phyloP scores from a whole-genome alignment of 2,797 vertebrate species.

The Chloroceryle amazona region DNA sequence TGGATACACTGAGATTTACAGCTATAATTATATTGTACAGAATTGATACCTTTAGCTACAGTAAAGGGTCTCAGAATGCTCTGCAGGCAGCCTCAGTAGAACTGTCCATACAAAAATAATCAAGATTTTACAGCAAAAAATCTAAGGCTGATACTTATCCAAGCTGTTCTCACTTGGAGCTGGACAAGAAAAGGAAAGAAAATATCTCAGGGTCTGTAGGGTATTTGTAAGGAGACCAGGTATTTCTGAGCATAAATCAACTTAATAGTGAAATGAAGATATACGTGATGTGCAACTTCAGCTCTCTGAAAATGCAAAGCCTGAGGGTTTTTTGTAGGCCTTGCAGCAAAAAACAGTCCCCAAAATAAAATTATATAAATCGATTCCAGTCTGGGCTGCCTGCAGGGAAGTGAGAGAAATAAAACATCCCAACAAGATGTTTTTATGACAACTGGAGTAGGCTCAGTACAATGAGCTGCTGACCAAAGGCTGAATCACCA shows the following conservation, averaged over 20 bases:
- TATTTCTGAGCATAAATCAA: conserved; percentile 1
- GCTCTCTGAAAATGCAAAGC: background rate
- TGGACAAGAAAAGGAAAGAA: background rate
- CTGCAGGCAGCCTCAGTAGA: background rate
- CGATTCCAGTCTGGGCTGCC: conserved; percentile 4
- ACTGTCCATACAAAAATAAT: background rate
- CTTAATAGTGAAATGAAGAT: conserved; percentile 26
- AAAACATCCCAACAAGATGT: conserved; percentile 45
- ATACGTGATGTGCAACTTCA: background rate
- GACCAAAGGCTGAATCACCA: conserved; percentile 12
- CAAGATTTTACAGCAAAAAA: conserved; percentile 17
- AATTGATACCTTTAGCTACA: background rate
- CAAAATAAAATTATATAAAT: conserved; percentile 57
- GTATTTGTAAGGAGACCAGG: background rate
- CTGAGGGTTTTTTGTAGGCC: background rate
- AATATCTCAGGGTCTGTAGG: background rate
- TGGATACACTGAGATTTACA: background rate
- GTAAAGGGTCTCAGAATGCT: background rate
- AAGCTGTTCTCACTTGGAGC: background rate
- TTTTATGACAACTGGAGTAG: conserved; percentile 54
- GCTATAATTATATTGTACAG: background rate
- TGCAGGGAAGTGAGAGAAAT: conserved; percentile 32
- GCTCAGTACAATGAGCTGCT: conserved; percentile 18
- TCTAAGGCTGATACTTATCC: background rate
- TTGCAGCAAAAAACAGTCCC: conserved; percentile 50